phyloP scores from a whole-genome alignment of 2,888 invertebrate genomes.

The Drosophila vallismaia region DNA sequence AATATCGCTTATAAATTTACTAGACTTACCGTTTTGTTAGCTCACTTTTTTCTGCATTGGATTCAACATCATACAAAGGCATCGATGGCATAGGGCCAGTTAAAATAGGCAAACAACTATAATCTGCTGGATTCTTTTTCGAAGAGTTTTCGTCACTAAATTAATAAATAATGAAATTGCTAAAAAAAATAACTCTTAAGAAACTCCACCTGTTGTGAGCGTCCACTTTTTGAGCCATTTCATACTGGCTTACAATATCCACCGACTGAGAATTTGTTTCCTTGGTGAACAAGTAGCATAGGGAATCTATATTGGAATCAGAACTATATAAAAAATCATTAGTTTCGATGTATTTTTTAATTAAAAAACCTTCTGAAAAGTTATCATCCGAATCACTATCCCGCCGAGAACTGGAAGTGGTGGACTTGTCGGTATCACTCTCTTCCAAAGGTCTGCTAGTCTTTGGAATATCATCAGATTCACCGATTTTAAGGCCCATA shows the following conservation, averaged over 20 bases:
- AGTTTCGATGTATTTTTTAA: no score
- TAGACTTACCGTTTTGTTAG: neutral
- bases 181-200: neutral
- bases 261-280: neutral
- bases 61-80: neutral
- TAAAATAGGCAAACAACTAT: neutral
- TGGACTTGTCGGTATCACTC: neutral
- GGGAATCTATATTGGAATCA: neutral
- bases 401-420: neutral
- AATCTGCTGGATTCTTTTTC: neutral
- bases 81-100: constrained; percentile 13
- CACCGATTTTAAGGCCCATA: constrained; percentile 4
- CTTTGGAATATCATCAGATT: neutral
- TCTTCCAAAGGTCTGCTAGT: neutral
- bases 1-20: neutral
- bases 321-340: neutral
- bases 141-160: neutral
- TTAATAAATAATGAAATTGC: neutral
- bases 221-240: neutral
- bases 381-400: neutral
- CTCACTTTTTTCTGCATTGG: neutral
- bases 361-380: constrained; percentile 1
- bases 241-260: neutral
- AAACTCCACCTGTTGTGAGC: neutral
- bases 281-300: neutral